These are phyloP conservation scores for Drosophila cardini DNA, from an alignment of 1,140 invertebrate genomes.

Conservation along the genomic window DNA sequence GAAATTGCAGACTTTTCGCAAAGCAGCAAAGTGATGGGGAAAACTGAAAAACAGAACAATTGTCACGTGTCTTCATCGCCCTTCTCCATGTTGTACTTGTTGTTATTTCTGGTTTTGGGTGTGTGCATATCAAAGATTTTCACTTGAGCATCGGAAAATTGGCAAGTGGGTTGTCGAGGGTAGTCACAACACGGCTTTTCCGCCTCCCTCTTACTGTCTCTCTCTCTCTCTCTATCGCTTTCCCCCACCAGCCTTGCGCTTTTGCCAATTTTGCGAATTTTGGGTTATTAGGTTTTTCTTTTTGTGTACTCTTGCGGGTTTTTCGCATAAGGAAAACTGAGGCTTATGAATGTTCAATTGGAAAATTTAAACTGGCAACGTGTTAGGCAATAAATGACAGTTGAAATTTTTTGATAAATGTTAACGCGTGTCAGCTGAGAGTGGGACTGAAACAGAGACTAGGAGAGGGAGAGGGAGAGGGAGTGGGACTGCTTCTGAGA, in stretches of 20 bases:
- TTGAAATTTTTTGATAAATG: conserved; percentile 71
- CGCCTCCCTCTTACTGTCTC: neutral
- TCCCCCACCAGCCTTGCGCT: neutral
- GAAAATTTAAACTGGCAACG: conserved; percentile 41
- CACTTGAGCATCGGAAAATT: conserved; percentile 63
- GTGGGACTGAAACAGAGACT: too few species aligned
- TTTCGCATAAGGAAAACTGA: conserved; percentile 29
- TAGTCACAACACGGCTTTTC: neutral
- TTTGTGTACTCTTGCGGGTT: conserved; percentile 62
- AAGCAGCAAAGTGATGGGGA: neutral
- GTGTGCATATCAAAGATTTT: conserved; percentile 57
- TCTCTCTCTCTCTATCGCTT: too few species aligned
- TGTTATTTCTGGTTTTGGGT: conserved; percentile 12
- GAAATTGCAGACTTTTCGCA: conserved; percentile 58
- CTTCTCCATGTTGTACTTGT: conserved; percentile 23
- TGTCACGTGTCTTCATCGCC: conserved; percentile 68
- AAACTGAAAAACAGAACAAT: conserved; percentile 58
- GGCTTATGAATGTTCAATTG: conserved; percentile 74
- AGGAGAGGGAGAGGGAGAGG: too few species aligned
- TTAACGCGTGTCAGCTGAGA: conserved; percentile 55
- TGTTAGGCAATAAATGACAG: conserved; percentile 68
- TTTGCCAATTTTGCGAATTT: conserved; percentile 65
- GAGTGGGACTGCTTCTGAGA: neutral
- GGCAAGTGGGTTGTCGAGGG: conserved; percentile 36
- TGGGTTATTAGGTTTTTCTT: conserved; percentile 69